Conservation (phyloP, 2,113 vertebrate species). For the Delphinus delphis region DNA sequence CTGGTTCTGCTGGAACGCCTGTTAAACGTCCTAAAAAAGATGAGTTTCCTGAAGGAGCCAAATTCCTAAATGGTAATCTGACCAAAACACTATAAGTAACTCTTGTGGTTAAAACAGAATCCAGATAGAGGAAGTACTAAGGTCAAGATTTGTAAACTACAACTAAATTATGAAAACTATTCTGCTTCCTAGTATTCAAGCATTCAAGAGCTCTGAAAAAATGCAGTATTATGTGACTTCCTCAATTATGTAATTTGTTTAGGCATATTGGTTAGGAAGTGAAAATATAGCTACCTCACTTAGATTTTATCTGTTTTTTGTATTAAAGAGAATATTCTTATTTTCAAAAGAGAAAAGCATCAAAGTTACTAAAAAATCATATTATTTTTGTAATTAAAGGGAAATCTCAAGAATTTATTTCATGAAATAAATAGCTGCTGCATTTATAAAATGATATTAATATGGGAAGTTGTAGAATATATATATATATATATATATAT, state of each 20-base stretch:
- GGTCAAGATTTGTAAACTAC: slow-evolving; percentile 59
- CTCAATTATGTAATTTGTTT: slow-evolving; percentile 48
- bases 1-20: not conserved
- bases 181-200: slow-evolving; percentile 60
- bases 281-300: not conserved
- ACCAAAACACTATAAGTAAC: not conserved
- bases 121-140: slow-evolving; percentile 56
- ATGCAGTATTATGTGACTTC: slow-evolving; percentile 17
- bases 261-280: slow-evolving; percentile 3
- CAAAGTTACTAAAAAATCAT: not conserved
- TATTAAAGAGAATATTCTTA: slow-evolving; percentile 6
- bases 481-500: not conserved
- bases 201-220: not conserved
- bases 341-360: not conserved
- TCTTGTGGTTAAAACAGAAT: not conserved
- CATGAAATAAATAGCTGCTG: not conserved
- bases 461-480: not conserved
- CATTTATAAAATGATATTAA: not conserved
- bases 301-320: slow-evolving; percentile 40
- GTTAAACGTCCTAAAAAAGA: not conserved
- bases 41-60: slow-evolving; percentile 23
- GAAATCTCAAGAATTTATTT: not conserved
- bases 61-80: not conserved
- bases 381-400: not conserved
- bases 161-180: slow-evolving; percentile 39